A percentile compares a stretch with the other conserved stretches of the same genome.
Evolutionary conservation across 1,140 invertebrate genomes (phyloP).

Genomic region (Diabrotica virgifera): DNA sequence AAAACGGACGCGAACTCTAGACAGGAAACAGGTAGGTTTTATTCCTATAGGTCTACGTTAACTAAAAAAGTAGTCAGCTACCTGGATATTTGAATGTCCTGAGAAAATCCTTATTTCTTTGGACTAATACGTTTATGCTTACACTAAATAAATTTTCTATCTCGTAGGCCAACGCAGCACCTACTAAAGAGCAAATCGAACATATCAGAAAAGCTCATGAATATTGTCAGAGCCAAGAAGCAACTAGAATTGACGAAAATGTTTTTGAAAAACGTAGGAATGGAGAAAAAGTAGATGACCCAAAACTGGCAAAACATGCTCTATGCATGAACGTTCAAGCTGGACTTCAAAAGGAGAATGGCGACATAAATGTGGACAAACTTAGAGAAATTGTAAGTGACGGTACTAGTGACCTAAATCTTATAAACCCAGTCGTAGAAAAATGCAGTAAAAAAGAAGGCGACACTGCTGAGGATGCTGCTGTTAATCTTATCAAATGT

Average conservation of each 20-base stretch:
- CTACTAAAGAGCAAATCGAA: no score
- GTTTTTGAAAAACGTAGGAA: neutral
- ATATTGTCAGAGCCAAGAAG: neutral
- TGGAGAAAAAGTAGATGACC: neutral
- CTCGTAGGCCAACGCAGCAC: no score
- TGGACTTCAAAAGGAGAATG: neutral
- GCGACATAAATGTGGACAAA: neutral
- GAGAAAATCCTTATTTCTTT: no score
- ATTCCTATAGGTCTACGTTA: no score
- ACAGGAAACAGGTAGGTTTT: no score
- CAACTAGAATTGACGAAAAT: neutral
- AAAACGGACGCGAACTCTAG: no score
- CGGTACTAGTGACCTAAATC: neutral
- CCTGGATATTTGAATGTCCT: no score
- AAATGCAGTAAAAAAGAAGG: neutral
- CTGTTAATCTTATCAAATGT: neutral
- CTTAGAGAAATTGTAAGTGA: neutral
- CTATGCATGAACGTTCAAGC: neutral
- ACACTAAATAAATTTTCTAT: no score
- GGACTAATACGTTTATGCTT: no score
- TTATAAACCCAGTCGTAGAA: neutral
- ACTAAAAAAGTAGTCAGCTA: no score
- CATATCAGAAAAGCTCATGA: neutral
- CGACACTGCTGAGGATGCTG: neutral
- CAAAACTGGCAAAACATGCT: neutral